Conservation (phyloP, 2,113 vertebrate genomes). For the Microcebus ravelobensis region DNA sequence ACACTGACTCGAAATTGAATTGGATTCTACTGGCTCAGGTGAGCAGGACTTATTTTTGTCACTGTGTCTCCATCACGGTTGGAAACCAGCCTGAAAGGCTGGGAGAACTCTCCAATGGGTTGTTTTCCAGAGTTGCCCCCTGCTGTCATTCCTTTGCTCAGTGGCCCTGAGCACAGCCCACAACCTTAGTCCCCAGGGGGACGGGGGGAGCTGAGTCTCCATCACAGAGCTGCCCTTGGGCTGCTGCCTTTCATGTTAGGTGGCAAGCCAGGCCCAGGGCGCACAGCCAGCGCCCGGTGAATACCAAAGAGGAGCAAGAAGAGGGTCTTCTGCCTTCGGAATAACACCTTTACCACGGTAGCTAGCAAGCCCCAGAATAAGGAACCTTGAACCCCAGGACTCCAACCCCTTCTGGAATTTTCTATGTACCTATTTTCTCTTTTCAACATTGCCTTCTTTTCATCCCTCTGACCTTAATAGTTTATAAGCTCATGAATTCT, state of each 20-base stretch:
- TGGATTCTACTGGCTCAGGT: slow-evolving; percentile 53
- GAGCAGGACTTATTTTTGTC: slow-evolving; percentile 53
- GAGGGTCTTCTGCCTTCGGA: background rate
- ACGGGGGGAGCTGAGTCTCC: background rate
- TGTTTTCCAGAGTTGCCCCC: background rate
- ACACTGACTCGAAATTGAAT: slow-evolving; percentile 57
- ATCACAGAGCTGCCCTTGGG: background rate
- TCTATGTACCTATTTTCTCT: background rate
- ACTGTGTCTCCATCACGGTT: background rate
- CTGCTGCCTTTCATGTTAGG: background rate
- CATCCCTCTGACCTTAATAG: slow-evolving; percentile 18
- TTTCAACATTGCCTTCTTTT: slow-evolving; percentile 2
- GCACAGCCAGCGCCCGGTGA: background rate
- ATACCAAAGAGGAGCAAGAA: background rate
- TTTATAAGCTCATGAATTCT: slow-evolving; percentile 56
- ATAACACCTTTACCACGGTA: background rate
- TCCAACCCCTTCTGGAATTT: background rate
- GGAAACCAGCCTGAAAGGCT: background rate
- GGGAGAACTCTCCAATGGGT: background rate
- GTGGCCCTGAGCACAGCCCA: background rate
- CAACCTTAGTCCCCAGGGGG: background rate
- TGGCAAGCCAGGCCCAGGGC: background rate
- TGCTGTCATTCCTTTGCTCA: background rate
- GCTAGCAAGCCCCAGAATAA: background rate
- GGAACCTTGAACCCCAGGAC: background rate